Conservation (phyloP, 2,888 invertebrate species). For the Pollenia labialis region DNA sequence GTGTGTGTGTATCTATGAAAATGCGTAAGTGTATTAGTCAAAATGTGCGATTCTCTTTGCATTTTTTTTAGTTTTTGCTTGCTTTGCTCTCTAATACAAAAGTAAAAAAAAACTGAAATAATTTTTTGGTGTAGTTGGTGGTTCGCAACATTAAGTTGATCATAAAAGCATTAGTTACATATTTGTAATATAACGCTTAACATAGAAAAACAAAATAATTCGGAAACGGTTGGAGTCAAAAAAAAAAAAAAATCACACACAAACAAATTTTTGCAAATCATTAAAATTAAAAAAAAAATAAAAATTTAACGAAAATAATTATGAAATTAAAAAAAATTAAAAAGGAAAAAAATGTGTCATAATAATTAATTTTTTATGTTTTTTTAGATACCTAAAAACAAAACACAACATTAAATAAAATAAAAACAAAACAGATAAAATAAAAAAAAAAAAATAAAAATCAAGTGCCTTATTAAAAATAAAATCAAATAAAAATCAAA, state of each 20-base stretch:
- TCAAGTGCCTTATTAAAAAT: conserved; percentile 65
- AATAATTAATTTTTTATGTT: conserved; percentile 34
- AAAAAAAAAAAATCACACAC: conserved; percentile 50
- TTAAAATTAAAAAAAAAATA: conserved; percentile 2
- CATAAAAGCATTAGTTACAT: conserved; percentile 81
- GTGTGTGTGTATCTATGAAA: conserved; percentile 9
- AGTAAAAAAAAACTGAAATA: conserved; percentile 50
- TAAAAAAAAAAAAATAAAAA: conserved; percentile 22
- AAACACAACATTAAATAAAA: not conserved
- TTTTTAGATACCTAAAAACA: conserved; percentile 38
- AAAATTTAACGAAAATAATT: conserved; percentile 49
- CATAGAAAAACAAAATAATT: conserved; percentile 70
- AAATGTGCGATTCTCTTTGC: conserved; percentile 62
- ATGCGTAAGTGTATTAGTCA: conserved; percentile 32
- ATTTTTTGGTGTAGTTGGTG: conserved; percentile 71
- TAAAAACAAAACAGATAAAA: conserved; percentile 31
- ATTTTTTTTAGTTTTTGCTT: conserved; percentile 13
- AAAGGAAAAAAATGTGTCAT: conserved; percentile 56
- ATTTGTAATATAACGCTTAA: conserved; percentile 83
- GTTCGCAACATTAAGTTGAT: conserved; percentile 74
- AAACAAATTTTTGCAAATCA: conserved; percentile 47
- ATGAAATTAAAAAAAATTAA: conserved; percentile 57
- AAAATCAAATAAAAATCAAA: conserved; percentile 13
- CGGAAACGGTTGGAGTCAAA: conserved; percentile 67
- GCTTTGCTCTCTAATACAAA: conserved; percentile 65